A percentile compares a stretch with the other conserved stretches of the same genome.
These are phyloP conservation scores for Hypomecis atomaria DNA, from an alignment of 2,888 invertebrate genomes.

Conservation along the genomic window DNA sequence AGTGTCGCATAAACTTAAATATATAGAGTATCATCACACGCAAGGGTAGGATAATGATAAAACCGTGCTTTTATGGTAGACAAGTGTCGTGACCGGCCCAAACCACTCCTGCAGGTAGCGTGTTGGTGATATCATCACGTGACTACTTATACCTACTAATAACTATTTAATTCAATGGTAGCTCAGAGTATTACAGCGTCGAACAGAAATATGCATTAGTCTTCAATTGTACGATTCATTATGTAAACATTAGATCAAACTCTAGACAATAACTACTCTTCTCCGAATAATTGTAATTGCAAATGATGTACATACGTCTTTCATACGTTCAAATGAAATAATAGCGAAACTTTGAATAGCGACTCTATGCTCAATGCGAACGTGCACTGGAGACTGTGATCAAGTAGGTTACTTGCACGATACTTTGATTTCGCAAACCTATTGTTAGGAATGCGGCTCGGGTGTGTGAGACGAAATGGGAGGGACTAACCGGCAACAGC, in stretches of 20 bases:
- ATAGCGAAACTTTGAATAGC: constrained; percentile 32
- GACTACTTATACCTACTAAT: constrained; percentile 9
- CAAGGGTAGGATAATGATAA: constrained; percentile 37
- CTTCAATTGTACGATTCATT: constrained; percentile 8
- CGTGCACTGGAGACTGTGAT: constrained; percentile 43
- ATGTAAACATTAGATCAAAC: constrained; percentile 15
- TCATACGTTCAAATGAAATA: constrained; percentile 31
- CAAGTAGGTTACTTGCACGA: constrained; percentile 54
- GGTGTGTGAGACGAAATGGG: constrained; percentile 54
- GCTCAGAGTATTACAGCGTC: neutral
- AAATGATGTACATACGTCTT: constrained; percentile 21
- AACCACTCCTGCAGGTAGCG: constrained; percentile 65
- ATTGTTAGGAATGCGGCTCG: constrained; percentile 70
- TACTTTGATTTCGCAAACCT: constrained; percentile 71
- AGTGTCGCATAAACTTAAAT: constrained; percentile 9
- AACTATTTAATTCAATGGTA: constrained; percentile 10
- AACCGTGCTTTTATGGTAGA: constrained; percentile 36
- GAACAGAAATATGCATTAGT: neutral
- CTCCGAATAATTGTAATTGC: constrained; percentile 24
- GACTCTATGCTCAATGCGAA: constrained; percentile 34
- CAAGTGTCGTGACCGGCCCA: constrained; percentile 51
- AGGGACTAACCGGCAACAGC: constrained; percentile 80
- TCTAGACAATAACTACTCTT: constrained; percentile 10
- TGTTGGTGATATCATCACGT: constrained; percentile 45
- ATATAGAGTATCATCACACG: constrained; percentile 27